phyloP scores from a whole-genome alignment of 2,888 invertebrate genomes.

The Trypoxylon attenuatum region DNA sequence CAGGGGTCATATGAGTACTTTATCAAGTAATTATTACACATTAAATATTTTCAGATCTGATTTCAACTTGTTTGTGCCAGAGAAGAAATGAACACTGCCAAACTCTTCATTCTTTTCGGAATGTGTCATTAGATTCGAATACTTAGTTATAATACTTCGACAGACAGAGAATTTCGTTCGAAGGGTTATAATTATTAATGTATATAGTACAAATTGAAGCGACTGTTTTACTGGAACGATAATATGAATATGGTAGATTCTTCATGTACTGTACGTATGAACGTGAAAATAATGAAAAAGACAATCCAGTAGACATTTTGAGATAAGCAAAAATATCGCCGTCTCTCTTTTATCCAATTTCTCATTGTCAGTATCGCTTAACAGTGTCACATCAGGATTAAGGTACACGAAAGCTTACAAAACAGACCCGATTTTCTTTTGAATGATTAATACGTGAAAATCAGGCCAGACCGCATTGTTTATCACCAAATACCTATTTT shows the following conservation, averaged over 20 bases:
- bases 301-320: no score
- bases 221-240: background rate
- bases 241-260: no score
- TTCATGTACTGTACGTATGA: no score
- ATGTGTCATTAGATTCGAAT: background rate
- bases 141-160: background rate
- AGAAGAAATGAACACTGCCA: background rate
- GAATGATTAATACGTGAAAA: conserved; percentile 33
- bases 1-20: background rate
- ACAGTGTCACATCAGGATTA: background rate
- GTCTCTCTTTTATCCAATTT: background rate
- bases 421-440: conserved; percentile 5
- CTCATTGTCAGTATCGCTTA: background rate
- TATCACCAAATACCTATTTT: conserved; percentile 36
- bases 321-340: no score
- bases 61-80: background rate
- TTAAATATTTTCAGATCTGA: conserved; percentile 3
- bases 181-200: no score
- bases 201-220: background rate
- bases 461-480: conserved; percentile 33
- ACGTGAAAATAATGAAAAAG: no score
- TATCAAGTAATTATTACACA: background rate
- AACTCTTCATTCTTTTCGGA: background rate
- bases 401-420: conserved; percentile 5
- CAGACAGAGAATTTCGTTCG: no score